A percentile compares a stretch with the other conserved stretches of the same genome.
Evolutionary conservation across 1,140 invertebrate species (phyloP).

Genomic region (Zaprionus kolodkinae): DNA sequence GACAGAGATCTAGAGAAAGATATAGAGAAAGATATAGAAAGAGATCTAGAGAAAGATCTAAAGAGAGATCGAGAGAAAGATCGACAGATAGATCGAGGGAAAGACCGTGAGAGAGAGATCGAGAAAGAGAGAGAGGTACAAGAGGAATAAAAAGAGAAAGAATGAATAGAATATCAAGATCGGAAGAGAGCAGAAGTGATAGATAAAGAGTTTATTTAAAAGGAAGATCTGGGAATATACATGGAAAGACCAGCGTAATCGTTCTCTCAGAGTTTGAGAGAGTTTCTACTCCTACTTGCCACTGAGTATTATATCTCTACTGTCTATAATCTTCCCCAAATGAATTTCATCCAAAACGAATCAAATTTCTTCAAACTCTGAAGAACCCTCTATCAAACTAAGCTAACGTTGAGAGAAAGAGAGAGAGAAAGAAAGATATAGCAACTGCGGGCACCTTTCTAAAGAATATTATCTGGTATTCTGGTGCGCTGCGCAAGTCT

Average conservation of each 20-base stretch:
- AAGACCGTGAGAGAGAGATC: no score
- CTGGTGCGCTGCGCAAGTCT: background rate
- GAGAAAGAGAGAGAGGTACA: no score
- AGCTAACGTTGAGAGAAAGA: background rate
- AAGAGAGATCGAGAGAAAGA: background rate
- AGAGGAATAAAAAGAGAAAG: no score
- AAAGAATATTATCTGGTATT: constrained; percentile 11
- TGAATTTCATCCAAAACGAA: background rate
- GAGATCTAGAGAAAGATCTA: background rate
- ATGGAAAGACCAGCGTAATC: no score
- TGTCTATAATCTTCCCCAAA: background rate
- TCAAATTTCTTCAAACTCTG: background rate
- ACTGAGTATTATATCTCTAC: background rate
- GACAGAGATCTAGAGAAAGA: no score
- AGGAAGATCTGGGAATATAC: no score
- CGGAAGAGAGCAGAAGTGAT: no score
- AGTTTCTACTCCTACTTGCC: no score
- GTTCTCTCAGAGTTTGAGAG: no score
- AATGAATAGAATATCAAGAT: no score
- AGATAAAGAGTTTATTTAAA: no score
- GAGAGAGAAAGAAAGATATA: background rate
- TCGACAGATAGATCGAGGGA: no score
- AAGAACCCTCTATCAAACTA: background rate
- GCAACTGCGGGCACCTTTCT: background rate
- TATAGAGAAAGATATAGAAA: background rate